These are phyloP conservation scores for Malacosoma neustria DNA, from an alignment of 2,888 invertebrate species.

Conservation along the genomic window DNA sequence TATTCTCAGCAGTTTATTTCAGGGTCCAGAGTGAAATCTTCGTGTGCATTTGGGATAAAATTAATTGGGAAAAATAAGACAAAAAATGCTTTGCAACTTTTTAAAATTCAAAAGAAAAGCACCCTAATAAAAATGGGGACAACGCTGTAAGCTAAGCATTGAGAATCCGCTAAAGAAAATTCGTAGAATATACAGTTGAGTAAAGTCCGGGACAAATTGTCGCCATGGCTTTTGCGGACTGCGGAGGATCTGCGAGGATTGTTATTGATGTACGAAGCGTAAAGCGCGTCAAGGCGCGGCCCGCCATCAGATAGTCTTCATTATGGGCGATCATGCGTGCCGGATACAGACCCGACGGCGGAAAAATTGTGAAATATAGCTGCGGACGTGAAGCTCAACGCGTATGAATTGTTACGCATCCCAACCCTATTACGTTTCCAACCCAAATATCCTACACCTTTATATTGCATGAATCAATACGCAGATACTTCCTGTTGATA, in stretches of 20 bases:
- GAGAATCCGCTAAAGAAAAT: constrained; percentile 26
- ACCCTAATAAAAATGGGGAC: constrained; percentile 12
- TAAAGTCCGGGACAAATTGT: constrained; percentile 54
- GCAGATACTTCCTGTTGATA: constrained; percentile 12
- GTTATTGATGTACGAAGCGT: constrained; percentile 53
- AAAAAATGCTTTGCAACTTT: not conserved
- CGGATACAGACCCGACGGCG: constrained; percentile 33
- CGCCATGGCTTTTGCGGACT: constrained; percentile 45
- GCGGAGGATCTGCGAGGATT: constrained; percentile 46
- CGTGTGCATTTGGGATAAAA: too few species aligned
- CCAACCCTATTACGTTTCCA: constrained; percentile 28
- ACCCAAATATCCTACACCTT: constrained; percentile 28
- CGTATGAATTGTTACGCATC: constrained; percentile 40
- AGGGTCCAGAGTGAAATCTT: too few species aligned
- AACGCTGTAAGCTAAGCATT: constrained; percentile 24
- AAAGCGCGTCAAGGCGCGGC: constrained; percentile 14
- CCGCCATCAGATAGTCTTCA: constrained; percentile 51
- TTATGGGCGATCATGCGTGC: constrained; percentile 57
- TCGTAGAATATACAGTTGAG: constrained; percentile 33
- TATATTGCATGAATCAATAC: constrained; percentile 24
- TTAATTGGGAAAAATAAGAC: too few species aligned
- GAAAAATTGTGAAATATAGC: constrained; percentile 49
- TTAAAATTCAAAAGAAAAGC: not conserved
- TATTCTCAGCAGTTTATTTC: too few species aligned
- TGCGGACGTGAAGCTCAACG: constrained; percentile 33